Conservation (phyloP, 2,888 invertebrate genomes). For the Chorisops tibialis region DNA sequence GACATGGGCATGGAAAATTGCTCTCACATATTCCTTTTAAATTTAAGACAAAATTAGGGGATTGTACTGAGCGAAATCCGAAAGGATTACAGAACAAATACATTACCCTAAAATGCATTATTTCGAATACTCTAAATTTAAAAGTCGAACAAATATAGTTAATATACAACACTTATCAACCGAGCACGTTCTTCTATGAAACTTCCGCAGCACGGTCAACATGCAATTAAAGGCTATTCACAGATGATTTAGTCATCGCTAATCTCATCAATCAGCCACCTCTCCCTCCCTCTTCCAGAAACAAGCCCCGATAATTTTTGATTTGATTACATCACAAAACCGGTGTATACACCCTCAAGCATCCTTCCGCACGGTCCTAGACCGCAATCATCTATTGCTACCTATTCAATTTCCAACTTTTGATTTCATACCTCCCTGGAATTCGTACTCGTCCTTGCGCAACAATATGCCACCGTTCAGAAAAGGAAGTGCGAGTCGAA, state of each 20-base stretch:
- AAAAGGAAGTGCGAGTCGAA: conserved; percentile 19
- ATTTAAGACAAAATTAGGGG: no score
- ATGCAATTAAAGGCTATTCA: conserved; percentile 24
- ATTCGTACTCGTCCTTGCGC: not conserved
- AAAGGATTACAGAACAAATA: no score
- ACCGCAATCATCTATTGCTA: conserved; percentile 3
- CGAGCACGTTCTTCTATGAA: no score
- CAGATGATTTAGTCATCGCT: conserved; percentile 21
- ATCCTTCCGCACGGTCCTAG: conserved; percentile 20
- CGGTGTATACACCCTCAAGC: conserved; percentile 17
- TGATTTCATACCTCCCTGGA: not conserved
- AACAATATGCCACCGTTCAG: conserved; percentile 15
- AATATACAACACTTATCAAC: no score
- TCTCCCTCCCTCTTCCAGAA: not conserved
- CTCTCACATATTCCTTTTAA: no score
- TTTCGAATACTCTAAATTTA: no score
- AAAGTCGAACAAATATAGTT: no score
- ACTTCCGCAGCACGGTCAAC: not conserved
- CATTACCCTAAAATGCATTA: no score
- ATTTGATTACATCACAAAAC: conserved; percentile 26
- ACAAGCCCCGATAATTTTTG: conserved; percentile 23
- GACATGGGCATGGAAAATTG: no score
- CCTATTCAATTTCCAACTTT: conserved; percentile 17
- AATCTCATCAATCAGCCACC: conserved; percentile 25
- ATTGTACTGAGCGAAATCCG: no score